Percentiles rank a stretch among this genome's conserved stretches.
These are phyloP conservation scores for Lasiommata megera DNA, from an alignment of 2,888 invertebrate species.

Conservation along the genomic window DNA sequence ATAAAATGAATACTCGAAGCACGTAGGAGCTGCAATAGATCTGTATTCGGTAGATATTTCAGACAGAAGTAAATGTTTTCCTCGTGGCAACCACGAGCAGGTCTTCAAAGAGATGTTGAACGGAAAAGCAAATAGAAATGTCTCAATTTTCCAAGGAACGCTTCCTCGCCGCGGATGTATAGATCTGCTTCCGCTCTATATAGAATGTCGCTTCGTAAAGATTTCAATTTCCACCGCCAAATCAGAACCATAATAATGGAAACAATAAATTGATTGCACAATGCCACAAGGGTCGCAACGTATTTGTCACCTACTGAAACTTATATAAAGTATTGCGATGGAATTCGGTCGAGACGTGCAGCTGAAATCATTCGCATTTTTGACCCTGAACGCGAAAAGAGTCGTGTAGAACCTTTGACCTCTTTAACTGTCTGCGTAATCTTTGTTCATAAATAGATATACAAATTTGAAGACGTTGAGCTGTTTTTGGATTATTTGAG, in stretches of 20 bases:
- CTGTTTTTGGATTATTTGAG: too few relatives aligned
- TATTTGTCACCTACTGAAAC: too few relatives aligned
- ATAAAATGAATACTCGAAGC: constrained; percentile 12
- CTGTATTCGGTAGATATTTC: constrained; percentile 29
- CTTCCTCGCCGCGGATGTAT: constrained; percentile 52
- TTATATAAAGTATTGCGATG: too few relatives aligned
- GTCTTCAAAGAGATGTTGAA: constrained; percentile 59
- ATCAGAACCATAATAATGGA: constrained; percentile 6
- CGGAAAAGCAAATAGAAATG: constrained; percentile 73
- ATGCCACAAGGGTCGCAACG: not conserved
- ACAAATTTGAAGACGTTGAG: too few relatives aligned
- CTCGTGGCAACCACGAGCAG: constrained; percentile 28
- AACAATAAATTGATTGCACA: not conserved
- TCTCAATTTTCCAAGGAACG: constrained; percentile 71
- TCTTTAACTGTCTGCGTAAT: too few relatives aligned
- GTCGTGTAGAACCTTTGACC: too few relatives aligned
- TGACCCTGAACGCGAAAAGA: too few relatives aligned
- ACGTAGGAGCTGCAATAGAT: constrained; percentile 18
- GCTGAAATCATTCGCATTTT: too few relatives aligned
- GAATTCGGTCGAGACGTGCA: too few relatives aligned
- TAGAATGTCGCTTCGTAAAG: constrained; percentile 45
- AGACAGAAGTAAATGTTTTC: constrained; percentile 51
- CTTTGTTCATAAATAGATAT: too few relatives aligned
- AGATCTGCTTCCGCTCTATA: constrained; percentile 17
- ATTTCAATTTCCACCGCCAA: constrained; percentile 38